phyloP scores from a whole-genome alignment of 2,113 vertebrate genomes.

The Seriola aureovittata region DNA sequence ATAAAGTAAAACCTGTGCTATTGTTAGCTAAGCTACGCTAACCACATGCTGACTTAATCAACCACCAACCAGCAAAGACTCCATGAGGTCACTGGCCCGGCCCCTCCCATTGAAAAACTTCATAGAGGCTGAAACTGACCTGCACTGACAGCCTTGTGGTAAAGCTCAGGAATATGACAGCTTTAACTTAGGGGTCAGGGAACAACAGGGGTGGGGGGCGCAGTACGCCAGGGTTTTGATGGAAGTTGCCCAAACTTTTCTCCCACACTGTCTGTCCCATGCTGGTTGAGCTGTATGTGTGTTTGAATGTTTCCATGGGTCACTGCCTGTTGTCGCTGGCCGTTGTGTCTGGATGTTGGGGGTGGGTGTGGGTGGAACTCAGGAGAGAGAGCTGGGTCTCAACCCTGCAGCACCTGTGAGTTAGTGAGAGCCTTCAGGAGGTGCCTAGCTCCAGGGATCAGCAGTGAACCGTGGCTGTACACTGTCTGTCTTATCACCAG shows the following conservation, averaged over 20 bases:
- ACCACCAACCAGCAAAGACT: too few species aligned
- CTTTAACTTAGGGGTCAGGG: neutral
- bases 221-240: too few species aligned
- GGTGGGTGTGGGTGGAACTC: neutral
- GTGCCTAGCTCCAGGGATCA: neutral
- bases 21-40: neutral
- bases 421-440: neutral
- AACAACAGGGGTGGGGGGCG: too few species aligned
- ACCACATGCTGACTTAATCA: too few species aligned
- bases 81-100: too few species aligned
- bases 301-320: neutral
- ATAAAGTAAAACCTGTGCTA: neutral
- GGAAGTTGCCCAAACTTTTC: too few species aligned
- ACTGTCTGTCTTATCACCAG: conserved; percentile 1
- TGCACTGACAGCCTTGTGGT: neutral
- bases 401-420: neutral
- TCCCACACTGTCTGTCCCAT: neutral
- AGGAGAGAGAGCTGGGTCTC: neutral
- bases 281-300: neutral
- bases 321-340: neutral
- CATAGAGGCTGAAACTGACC: neutral
- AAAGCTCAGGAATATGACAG: neutral
- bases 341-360: neutral
- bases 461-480: neutral
- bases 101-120: neutral